Percentiles rank a stretch among this genome's conserved stretches.
Evolutionary conservation across 2,888 invertebrate species (phyloP).

Genomic region (Pterobdella sp.): DNA sequence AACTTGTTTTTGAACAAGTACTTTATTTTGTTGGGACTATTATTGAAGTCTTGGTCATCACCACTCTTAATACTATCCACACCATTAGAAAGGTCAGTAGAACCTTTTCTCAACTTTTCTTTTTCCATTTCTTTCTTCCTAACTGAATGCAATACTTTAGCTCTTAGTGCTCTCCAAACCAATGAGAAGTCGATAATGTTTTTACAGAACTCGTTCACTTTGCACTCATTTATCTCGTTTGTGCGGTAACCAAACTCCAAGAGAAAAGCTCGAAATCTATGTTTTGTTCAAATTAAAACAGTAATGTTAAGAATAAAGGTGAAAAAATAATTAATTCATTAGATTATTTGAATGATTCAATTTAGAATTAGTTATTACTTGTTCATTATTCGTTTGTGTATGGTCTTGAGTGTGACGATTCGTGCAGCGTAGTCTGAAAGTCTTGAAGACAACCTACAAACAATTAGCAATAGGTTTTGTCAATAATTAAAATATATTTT

Average conservation of each 20-base stretch:
- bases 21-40: neutral
- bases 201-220: conserved; percentile 81
- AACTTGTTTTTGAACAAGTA: neutral
- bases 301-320: neutral
- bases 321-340: neutral
- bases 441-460: conserved; percentile 80
- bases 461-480: too few relatives aligned
- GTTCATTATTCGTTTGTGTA: conserved; percentile 82
- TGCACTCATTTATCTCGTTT: conserved; percentile 72
- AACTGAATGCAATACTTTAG: conserved; percentile 83
- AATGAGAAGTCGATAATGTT: conserved; percentile 90
- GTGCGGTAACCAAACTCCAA: conserved; percentile 86
- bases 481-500: conserved; percentile 35
- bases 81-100: neutral
- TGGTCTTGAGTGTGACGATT: conserved; percentile 82
- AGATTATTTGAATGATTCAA: neutral
- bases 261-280: conserved; percentile 75
- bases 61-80: neutral
- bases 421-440: conserved; percentile 91
- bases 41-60: neutral
- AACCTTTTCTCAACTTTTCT: conserved; percentile 55
- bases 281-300: too few relatives aligned
- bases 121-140: conserved; percentile 77
- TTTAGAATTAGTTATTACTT: conserved; percentile 56
- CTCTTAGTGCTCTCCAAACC: conserved; percentile 91